Conservation (phyloP, 2,888 invertebrate genomes). For the Drosophila lacicola region DNA sequence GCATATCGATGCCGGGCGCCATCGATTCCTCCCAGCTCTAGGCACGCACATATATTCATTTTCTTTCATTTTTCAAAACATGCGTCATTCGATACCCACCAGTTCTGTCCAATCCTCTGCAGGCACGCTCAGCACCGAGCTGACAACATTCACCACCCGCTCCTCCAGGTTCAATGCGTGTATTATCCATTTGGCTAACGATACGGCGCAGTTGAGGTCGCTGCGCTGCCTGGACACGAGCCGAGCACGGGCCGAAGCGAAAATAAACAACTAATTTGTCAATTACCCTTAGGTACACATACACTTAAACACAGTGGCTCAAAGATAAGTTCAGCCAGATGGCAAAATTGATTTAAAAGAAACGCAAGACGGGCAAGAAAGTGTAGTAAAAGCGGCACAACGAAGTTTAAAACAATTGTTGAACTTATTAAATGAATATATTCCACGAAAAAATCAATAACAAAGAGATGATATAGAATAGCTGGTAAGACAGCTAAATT, state of each 20-base stretch:
- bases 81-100: constrained; percentile 60
- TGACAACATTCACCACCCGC: constrained; percentile 78
- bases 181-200: constrained; percentile 80
- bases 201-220: constrained; percentile 82
- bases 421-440: too few relatives aligned
- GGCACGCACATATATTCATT: not conserved
- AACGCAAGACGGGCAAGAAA: too few relatives aligned
- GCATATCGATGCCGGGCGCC: constrained; percentile 84
- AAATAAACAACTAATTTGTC: constrained; percentile 27
- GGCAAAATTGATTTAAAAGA: not conserved
- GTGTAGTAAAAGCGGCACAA: too few relatives aligned
- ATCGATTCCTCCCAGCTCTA: constrained; percentile 85
- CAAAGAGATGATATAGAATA: too few relatives aligned
- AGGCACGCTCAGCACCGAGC: constrained; percentile 80
- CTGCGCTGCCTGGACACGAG: constrained; percentile 72
- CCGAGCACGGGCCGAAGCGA: constrained; percentile 7
- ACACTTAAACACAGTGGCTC: constrained; percentile 24
- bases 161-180: constrained; percentile 81
- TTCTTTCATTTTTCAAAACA: not conserved
- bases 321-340: not conserved
- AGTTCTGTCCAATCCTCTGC: constrained; percentile 84
- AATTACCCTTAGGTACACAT: constrained; percentile 18
- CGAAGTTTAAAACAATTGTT: too few relatives aligned
- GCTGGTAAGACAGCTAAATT: too few relatives aligned
- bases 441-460: too few relatives aligned